These are phyloP conservation scores for Sebastes hopkinsi DNA, from an alignment of 2,797 vertebrate species.

Conservation along the genomic window DNA sequence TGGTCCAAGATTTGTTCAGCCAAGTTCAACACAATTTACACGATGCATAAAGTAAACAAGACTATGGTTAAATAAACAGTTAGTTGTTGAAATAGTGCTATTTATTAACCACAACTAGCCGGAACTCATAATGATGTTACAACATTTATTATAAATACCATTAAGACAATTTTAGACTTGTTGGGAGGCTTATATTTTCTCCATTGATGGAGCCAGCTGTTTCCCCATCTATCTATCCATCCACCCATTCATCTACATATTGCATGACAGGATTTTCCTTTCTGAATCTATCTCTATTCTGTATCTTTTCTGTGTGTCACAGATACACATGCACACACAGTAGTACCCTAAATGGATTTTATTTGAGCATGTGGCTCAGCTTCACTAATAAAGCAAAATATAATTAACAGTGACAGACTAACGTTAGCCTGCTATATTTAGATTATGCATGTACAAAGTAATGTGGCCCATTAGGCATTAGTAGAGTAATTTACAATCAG, in stretches of 20 bases:
- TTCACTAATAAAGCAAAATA: constrained; percentile 4
- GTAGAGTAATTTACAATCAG: constrained; percentile 34
- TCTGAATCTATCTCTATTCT: neutral
- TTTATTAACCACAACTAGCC: neutral
- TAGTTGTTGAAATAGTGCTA: neutral
- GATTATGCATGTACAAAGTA: constrained; percentile 13
- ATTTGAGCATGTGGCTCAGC: neutral
- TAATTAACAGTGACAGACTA: constrained; percentile 9
- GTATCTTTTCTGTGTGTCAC: neutral
- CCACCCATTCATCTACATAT: too few species aligned
- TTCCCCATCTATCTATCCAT: too few species aligned
- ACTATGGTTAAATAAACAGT: neutral
- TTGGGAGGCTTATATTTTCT: neutral
- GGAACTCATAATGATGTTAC: neutral
- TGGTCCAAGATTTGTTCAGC: neutral
- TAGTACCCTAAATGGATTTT: neutral
- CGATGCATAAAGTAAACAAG: neutral
- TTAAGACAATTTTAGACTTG: neutral
- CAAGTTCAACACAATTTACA: neutral
- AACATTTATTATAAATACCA: neutral
- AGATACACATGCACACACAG: neutral
- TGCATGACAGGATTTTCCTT: neutral
- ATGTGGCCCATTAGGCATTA: constrained; percentile 15
- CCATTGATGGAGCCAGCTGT: neutral
- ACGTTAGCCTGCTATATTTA: constrained; percentile 18